Percentiles rank a stretch among this genome's conserved stretches.
Evolutionary conservation across 2,113 vertebrate genomes (phyloP).

Genomic region (Oncorhynchus mykiss): DNA sequence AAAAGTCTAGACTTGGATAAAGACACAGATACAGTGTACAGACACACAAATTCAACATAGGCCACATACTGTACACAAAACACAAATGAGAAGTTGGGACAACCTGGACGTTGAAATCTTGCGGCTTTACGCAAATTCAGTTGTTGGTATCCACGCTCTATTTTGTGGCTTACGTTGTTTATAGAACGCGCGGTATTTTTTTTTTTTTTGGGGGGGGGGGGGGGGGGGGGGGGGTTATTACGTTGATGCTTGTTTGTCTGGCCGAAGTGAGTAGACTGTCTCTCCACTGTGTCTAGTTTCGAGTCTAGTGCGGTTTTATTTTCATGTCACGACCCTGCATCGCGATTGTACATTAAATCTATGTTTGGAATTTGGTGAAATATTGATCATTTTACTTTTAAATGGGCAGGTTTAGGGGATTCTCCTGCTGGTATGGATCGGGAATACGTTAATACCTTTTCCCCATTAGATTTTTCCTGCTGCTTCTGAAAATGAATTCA

Average conservation of each 20-base stretch:
- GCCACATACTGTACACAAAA: no score
- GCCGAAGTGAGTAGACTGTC: neutral
- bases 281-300: neutral
- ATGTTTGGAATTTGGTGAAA: slow-evolving; percentile 46
- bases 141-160: neutral
- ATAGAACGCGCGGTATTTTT: slow-evolving; percentile 25
- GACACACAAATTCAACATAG: no score
- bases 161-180: slow-evolving; percentile 45
- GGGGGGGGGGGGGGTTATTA: slow-evolving; percentile 4
- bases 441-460: slow-evolving; percentile 70
- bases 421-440: slow-evolving; percentile 67
- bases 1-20: no score
- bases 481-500: slow-evolving; percentile 70
- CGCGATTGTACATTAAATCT: slow-evolving; percentile 62
- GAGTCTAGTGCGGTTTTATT: slow-evolving; percentile 5
- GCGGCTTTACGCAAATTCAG: slow-evolving; percentile 24
- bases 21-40: no score
- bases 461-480: slow-evolving; percentile 63
- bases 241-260: no score
- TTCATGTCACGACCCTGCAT: slow-evolving; percentile 19
- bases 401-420: slow-evolving; percentile 58
- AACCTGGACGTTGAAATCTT: neutral
- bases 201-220: no score
- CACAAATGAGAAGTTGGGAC: neutral
- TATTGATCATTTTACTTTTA: slow-evolving; percentile 60